Base-by-base conservation (phyloP, 2,113 vertebrate species). In the Petroica traversi region DNA sequence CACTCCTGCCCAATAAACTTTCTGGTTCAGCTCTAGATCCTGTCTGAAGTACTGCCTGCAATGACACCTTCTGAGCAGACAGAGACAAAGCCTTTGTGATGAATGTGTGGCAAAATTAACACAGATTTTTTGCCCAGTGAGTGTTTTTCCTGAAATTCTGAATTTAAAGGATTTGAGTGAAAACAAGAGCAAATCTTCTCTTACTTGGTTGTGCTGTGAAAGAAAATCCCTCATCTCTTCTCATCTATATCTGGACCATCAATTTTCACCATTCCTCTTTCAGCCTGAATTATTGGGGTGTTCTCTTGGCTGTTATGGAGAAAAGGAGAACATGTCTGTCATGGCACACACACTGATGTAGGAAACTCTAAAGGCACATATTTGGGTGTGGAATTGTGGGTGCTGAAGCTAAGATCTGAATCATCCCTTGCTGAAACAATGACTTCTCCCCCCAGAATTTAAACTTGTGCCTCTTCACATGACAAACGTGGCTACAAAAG, bases 121-220 rank as follows among this genome's bases (percentile, higher is more conserved):
- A 26, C 5, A 25, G 54, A 12, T 1, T 9, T 62, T 62, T 67
- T 58, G 28, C 4, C 26, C 36, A 57, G 19, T 0, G 1, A 46
- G 6, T 0, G 0, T 28, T 87, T 46, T 68, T 34, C 28, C 75
- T 61, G 75, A 75, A 72, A 34, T 45, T 59, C n/a, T 76, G 36
- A 51, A 73, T 77, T 77, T 9, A 61, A 69, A 68, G 15, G 14
- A 18, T 20, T 46, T 6, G 4, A 67, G 19, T 19, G 7, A 73
- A 75, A 45, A 6, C 45, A 49, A 79, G 12, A 25, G 24, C 26
- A 7, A 25, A 1, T 54, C 63, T 74, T 14, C 5, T 33, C 55
- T 73, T 69, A 57, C 18, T 31, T 79, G 14, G 28, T 36, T 51
- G 19, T 18, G 61, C 11, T 6, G 3, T 40, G 31, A 54, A 41